Evolutionary conservation across 1,140 invertebrate species (phyloP), one percentile per base, ranked within the genome.

Genomic region (Physella acuta): DNA sequence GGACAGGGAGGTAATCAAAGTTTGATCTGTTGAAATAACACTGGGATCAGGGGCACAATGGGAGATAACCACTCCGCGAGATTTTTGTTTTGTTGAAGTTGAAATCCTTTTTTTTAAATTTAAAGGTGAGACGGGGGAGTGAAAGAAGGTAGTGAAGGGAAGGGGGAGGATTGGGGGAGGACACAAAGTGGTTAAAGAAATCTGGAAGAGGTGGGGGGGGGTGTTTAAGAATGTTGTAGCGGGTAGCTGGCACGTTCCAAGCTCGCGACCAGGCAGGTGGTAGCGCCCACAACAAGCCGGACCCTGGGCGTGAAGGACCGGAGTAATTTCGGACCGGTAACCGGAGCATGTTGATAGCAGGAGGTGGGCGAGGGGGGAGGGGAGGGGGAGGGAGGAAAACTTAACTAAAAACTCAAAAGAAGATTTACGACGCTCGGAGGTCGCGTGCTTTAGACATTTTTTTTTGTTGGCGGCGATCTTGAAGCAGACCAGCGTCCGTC

Each of bases 191-290:
- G 3, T 31, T 20, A 20, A 2, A 33, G 39, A n/a, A 36, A 33
- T n/a, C 3, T 30, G 31, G 33, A 24, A 62, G 37, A 37, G 39
- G 20, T 5, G 11, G 14, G 51, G 63, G 26, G 3, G 17, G 17
- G n/a, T 63, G 26, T 39, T 63, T 49, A 63, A 36, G n/a, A 63
- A 34, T 24, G 39, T 30, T n/a, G 26, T 37, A 26, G 26, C 39
- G 26, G 39, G 26, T 34, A 14, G 31, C n/a, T 11, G 60, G 34
- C 17, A 26, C 31, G 34, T 30, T 24, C 3, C 34, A 11, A 36
- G 34, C 34, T 33, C 34, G 34, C 11, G 31, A 37, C 24, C 24
- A 63, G 26, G 34, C 34, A 26, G 24, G 5, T 63, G 60, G 26
- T 26, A 26, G 3, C 33, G 24, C 56, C 56, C 20, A 59, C n/a